Evolutionary conservation across 2,797 vertebrate genomes (phyloP), one percentile per base, ranked within the genome.

Genomic region (Hyperoplus lanceolatus): DNA sequence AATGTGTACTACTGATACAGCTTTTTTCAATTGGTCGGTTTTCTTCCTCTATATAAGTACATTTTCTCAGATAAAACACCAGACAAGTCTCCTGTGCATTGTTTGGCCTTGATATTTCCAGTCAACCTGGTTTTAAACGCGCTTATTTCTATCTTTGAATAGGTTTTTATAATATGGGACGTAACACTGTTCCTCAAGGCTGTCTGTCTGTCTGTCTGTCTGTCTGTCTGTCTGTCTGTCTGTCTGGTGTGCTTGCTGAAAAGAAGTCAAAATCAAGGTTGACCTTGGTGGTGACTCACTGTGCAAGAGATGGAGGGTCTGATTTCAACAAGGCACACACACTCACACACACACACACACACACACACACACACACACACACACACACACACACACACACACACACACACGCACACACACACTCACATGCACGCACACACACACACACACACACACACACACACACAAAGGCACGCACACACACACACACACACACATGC

Each of bases 231-330:
- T 29, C 29, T 29, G 29, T 29, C 29, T 67, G 75, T 68, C 66
- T 42, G 59, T 58, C 42, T 59, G 71, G 64, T 68, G 69, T 16
- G 75, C 56, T 29, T 53, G 49, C 67, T 61, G 38, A n/a, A 63
- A 29, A 43, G 16, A 70, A 72, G 46, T 57, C 29, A 16, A 60
- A 66, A 43, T 54, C 51, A 50, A 36, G 49, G 29, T 38, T 62
- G 77, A 79, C 82, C 74, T 79, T 45, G 65, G 39, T 36, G 65
- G 59, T 29, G 29, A 29, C 56, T 75, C 70, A 0, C 29, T 18
- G 63, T 29, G 29, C 29, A 29, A 49, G 62, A 63, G 41, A 29
- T 15, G 0, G 42, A 68, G 61, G 55, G n/a, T 72, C 49, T 51
- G 60, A 61, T 61, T 68, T 81, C 18, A 72, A 59, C 10, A 61